Evolutionary conservation across 2,888 invertebrate genomes (phyloP), one percentile per base, ranked within the genome.

Genomic region (Tinea semifulvella): DNA sequence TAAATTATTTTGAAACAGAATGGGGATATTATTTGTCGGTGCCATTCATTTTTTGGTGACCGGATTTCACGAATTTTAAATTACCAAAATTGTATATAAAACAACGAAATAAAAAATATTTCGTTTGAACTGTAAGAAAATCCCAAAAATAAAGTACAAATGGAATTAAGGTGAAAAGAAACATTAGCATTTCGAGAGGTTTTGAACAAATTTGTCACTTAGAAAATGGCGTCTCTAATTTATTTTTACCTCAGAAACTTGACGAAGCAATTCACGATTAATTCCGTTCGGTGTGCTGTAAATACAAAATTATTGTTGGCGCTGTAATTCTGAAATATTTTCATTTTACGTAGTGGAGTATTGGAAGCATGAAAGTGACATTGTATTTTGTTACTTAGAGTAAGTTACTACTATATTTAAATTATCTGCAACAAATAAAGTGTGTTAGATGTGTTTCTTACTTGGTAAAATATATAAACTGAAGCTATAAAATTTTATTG

Each of bases 41-140:
- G n/a, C n/a, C n/a, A n/a, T n/a, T n/a, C n/a, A n/a, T n/a, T n/a
- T n/a, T n/a, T n/a, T n/a, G n/a, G n/a, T n/a, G n/a, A n/a, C n/a
- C n/a, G n/a, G n/a, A n/a, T n/a, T n/a, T n/a, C n/a, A n/a, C n/a
- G n/a, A n/a, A n/a, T n/a, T n/a, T n/a, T n/a, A n/a, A n/a, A n/a
- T n/a, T n/a, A n/a, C n/a, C n/a, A n/a, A n/a, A n/a, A n/a, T 22
- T 22, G 25, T 22, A 7, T 22, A 22, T 5, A 22, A 7, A 10
- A 8, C 17, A 3, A 36, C 16, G 36, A 36, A 18, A 36, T 36
- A 18, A 36, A 36, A 36, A 36, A 18, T 17, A 16, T 14, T 22
- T n/a, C 6, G n/a, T 40, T 40, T 40, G 40, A 22, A 40, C 40
- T 40, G 40, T 40, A 40, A 40, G 14, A 40, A 22, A 40, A 40